Percentiles rank a stretch among this genome's conserved stretches.
phyloP scores from a whole-genome alignment of 2,888 invertebrate species.

The Dorcus hopei region DNA sequence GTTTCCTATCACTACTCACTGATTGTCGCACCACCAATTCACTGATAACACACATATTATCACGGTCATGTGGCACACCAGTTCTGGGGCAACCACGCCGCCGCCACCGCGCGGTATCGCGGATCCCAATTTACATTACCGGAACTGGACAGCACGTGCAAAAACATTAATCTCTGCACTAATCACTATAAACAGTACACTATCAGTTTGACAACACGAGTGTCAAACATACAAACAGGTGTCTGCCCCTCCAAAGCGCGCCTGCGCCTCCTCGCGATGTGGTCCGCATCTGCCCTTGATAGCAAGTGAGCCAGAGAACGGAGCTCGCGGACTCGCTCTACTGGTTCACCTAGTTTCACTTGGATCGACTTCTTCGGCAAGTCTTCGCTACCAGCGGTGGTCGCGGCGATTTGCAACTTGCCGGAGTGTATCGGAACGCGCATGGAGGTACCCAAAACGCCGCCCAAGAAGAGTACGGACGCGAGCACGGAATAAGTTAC shows the following conservation, averaged over 20 bases:
- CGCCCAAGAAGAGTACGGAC: background rate
- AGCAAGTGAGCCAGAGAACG: slow-evolving; percentile 23
- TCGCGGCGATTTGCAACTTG: background rate
- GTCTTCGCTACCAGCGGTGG: background rate
- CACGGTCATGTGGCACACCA: slow-evolving; percentile 20
- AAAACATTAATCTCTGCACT: slow-evolving; percentile 33
- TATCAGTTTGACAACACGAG: slow-evolving; percentile 36
- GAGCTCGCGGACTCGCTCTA: slow-evolving; percentile 14
- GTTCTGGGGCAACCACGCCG: slow-evolving; percentile 16
- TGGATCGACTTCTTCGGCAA: slow-evolving; percentile 15
- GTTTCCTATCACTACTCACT: background rate
- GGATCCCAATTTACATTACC: slow-evolving; percentile 7
- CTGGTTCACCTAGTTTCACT: slow-evolving; percentile 30
- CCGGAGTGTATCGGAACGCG: background rate
- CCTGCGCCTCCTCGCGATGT: slow-evolving; percentile 23
- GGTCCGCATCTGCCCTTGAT: slow-evolving; percentile 40
- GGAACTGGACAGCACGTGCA: slow-evolving; percentile 27
- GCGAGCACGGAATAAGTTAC: background rate
- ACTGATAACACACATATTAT: slow-evolving; percentile 25
- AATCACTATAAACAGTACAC: slow-evolving; percentile 34
- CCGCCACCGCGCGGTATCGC: slow-evolving; percentile 14
- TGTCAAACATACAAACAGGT: slow-evolving; percentile 36
- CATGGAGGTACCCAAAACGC: background rate
- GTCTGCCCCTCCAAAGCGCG: slow-evolving; percentile 33
- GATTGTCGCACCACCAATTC: slow-evolving; percentile 12